Evolutionary conservation across 2,113 vertebrate species (phyloP), one percentile per base, ranked within the genome.

Genomic region (Stigmatopora nigra): DNA sequence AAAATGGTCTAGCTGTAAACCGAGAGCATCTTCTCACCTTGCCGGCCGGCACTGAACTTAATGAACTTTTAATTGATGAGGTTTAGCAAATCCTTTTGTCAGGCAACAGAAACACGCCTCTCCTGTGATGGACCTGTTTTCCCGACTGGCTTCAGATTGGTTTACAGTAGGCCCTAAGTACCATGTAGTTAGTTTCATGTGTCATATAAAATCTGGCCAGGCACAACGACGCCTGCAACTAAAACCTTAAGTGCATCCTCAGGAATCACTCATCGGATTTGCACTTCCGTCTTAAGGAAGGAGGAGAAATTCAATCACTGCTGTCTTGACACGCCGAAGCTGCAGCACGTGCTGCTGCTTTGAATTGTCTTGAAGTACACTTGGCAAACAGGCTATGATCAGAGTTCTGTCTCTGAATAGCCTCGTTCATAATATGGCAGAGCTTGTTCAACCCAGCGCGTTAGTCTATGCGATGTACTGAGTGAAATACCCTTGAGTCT

Each of bases 181-280:
- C 86, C 88, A 68, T 89, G 88, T 89, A 89, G 89, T 91, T 89
- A 89, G 91, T 91, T 92, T 92, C 91, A 91, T 89, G 89, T 92
- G 90, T 92, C 91, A 90, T 91, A 91, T 91, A 88, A 92, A 91
- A 90, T 90, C 88, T 90, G 85, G 82, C 88, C 89, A 89, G 90
- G 89, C 90, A 85, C 87, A 78, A 82, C 77, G 89, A 92, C 88
- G 91, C 91, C 90, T 91, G 91, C 91, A 92, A 92, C 91, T 92
- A 91, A 91, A 92, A 91, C 90, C 90, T 91, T 92, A 92, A 92
- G 89, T 92, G 91, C 91, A 90, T 91, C 89, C 87, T 88, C 85
- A 89, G 88, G 88, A 90, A 90, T 91, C 88, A 84, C 87, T 90
- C 88, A 79, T 83, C 78, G 78, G 86, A 85, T 86, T 85, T 89